Evolutionary conservation across 2,113 vertebrate species (phyloP).

Genomic region (Okapia johnstoni): DNA sequence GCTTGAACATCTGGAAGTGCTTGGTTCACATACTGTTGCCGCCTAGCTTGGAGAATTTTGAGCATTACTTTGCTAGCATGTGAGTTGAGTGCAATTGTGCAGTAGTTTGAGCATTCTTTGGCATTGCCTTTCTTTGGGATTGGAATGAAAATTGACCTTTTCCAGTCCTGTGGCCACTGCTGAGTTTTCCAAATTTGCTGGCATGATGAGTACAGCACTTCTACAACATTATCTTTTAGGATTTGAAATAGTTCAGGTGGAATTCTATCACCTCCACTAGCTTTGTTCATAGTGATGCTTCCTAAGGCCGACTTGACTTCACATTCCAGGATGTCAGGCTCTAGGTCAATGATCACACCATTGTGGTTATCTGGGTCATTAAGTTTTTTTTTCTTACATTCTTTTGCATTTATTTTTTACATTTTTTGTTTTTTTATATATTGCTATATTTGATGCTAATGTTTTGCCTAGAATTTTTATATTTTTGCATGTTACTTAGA

Average conservation of each 20-base stretch:
- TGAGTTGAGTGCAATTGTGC: neutral
- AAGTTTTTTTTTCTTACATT: neutral
- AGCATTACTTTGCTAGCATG: neutral
- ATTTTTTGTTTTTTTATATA: neutral
- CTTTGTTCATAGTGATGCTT: neutral
- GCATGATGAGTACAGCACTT: neutral
- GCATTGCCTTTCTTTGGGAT: neutral
- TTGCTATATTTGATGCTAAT: neutral
- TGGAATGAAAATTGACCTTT: neutral
- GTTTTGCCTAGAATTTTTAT: neutral
- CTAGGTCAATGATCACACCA: neutral
- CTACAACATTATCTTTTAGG: neutral
- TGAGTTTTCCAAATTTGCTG: neutral
- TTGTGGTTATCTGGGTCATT: neutral
- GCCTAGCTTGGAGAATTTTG: neutral
- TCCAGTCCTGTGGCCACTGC: neutral
- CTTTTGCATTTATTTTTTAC: neutral
- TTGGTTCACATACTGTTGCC: neutral
- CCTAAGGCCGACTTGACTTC: neutral
- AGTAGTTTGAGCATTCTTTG: neutral
- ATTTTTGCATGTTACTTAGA: neutral
- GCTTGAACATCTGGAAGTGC: neutral
- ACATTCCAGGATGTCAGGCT: neutral
- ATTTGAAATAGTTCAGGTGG: neutral
- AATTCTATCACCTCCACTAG: neutral